These are phyloP conservation scores for Drosophila takahashii DNA, from an alignment of 1,140 invertebrate species.

Conservation along the genomic window DNA sequence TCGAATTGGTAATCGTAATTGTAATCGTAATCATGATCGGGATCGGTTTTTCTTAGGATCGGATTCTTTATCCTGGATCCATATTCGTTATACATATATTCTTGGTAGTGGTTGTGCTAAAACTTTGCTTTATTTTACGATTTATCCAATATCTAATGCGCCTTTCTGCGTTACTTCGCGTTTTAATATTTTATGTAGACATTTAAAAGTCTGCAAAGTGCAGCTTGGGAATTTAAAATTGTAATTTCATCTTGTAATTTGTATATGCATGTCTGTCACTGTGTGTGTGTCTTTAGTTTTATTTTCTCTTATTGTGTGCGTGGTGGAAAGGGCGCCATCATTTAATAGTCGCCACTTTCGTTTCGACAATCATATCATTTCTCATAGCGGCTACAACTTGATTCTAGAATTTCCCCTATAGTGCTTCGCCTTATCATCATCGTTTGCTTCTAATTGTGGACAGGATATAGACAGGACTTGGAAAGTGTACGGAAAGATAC, in stretches of 20 bases:
- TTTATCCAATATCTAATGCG: conserved; percentile 52
- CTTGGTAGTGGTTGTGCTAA: conserved; percentile 43
- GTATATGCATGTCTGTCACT: conserved; percentile 20
- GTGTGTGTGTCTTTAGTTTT: conserved; percentile 12
- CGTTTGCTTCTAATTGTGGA: conserved; percentile 23
- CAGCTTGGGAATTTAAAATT: conserved; percentile 73
- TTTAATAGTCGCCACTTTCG: conserved; percentile 17
- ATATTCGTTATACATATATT: conserved; percentile 35
- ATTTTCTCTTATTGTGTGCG: conserved; percentile 16
- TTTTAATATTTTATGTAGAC: conserved; percentile 73
- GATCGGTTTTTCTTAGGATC: not conserved
- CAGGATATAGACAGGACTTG: not conserved
- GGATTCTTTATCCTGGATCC: not conserved
- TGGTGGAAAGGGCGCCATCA: conserved; percentile 26
- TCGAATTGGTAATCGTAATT: conserved; percentile 5
- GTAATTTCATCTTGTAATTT: conserved; percentile 35
- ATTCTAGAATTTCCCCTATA: conserved; percentile 43
- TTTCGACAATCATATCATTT: conserved; percentile 17
- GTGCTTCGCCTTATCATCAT: conserved; percentile 17
- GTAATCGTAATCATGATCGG: conserved; percentile 2
- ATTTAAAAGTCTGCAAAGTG: conserved; percentile 76
- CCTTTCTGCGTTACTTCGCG: conserved; percentile 31
- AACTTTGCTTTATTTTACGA: conserved; percentile 47
- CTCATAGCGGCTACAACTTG: conserved; percentile 38
- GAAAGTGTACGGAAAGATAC: conserved; percentile 3